phyloP scores from a whole-genome alignment of 2,797 vertebrate species.

The Rhinophrynus dorsalis region DNA sequence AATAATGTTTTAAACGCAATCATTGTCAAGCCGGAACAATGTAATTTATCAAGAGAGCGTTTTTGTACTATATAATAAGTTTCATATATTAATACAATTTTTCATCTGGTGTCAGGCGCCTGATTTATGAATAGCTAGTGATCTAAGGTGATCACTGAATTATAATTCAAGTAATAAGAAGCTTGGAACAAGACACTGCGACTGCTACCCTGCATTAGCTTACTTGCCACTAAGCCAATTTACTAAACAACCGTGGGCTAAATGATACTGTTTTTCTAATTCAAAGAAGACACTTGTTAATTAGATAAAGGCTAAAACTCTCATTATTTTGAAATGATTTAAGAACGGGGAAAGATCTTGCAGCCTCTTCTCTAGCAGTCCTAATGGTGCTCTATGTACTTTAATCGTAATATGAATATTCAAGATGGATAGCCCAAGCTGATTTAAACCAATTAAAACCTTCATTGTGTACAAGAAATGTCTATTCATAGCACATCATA shows the following conservation, averaged over 20 bases:
- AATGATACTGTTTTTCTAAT: conserved; percentile 85
- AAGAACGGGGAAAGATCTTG: conserved; percentile 87
- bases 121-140: conserved; percentile 98
- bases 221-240: conserved; percentile 76
- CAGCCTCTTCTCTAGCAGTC: conserved; percentile 76
- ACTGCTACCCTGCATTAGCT: conserved; percentile 74
- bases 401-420: conserved; percentile 77
- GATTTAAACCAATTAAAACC: conserved; percentile 86
- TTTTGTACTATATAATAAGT: conserved; percentile 99
- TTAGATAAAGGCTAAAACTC: conserved; percentile 94
- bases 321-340: conserved; percentile 97
- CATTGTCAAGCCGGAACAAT: conserved; percentile 99
- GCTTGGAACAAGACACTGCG: conserved; percentile 75
- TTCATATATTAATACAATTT: conserved; percentile 99
- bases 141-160: conserved; percentile 99
- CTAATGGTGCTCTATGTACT: conserved; percentile 78
- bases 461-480: conserved; percentile 80
- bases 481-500: conserved; percentile 69
- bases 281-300: conserved; percentile 86
- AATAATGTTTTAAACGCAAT: conserved; percentile 99
- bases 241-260: conserved; percentile 85
- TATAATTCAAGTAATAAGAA: conserved; percentile 99
- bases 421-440: conserved; percentile 78
- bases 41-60: conserved; percentile 99
- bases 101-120: conserved; percentile 98